phyloP scores from a whole-genome alignment of 2,888 invertebrate genomes.

The Epistrophe eligans region DNA sequence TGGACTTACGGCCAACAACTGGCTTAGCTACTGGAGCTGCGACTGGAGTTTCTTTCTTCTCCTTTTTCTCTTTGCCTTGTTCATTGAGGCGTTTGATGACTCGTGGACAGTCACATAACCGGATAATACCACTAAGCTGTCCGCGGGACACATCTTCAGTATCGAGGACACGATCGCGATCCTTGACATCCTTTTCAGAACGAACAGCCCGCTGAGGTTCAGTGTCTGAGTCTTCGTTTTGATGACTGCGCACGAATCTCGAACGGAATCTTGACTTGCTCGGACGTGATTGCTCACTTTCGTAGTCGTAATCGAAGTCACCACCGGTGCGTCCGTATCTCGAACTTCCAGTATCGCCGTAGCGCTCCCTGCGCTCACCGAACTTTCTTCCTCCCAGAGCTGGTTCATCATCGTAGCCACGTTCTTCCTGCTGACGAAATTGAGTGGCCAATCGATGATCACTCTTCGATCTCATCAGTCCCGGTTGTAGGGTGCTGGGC shows the following conservation, averaged over 20 bases:
- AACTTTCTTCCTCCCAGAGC: slow-evolving; percentile 91
- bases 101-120: slow-evolving; percentile 93
- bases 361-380: slow-evolving; percentile 88
- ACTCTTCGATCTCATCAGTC: slow-evolving; percentile 95
- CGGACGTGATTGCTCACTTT: slow-evolving; percentile 86
- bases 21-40: slow-evolving; percentile 86
- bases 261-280: slow-evolving; percentile 89
- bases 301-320: slow-evolving; percentile 90
- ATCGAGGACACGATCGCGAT: slow-evolving; percentile 91
- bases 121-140: slow-evolving; percentile 94
- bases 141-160: slow-evolving; percentile 95
- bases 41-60: slow-evolving; percentile 89
- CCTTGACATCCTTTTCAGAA: slow-evolving; percentile 85
- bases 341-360: slow-evolving; percentile 82
- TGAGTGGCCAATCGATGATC: slow-evolving; percentile 95
- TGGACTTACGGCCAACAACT: slow-evolving; percentile 84
- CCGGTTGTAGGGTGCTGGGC: slow-evolving; percentile 88
- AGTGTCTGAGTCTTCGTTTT: slow-evolving; percentile 91
- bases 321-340: slow-evolving; percentile 84
- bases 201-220: slow-evolving; percentile 88
- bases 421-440: slow-evolving; percentile 94
- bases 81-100: slow-evolving; percentile 95
- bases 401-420: slow-evolving; percentile 89
- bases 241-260: slow-evolving; percentile 88
- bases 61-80: slow-evolving; percentile 90